Evolutionary conservation across 2,797 vertebrate genomes (phyloP).

Genomic region (Anomalospiza imberbis): DNA sequence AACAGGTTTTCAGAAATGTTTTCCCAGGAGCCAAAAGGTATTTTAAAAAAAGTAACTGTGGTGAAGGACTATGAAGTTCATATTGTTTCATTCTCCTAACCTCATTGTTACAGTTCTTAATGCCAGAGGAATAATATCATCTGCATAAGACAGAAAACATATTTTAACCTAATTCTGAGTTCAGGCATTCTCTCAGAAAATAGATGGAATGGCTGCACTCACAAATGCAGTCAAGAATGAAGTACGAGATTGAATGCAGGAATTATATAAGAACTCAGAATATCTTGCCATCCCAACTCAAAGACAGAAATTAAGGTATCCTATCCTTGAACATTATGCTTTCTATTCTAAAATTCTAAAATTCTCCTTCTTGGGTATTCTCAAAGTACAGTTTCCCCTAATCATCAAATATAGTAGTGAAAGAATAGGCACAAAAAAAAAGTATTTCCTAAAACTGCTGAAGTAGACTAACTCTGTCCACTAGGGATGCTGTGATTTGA

Average conservation of each 20-base stretch:
- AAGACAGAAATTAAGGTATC: neutral
- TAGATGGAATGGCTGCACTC: neutral
- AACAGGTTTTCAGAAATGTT: neutral
- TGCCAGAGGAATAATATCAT: neutral
- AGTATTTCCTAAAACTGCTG: neutral
- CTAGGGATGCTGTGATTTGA: neutral
- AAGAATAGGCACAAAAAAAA: neutral
- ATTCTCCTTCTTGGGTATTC: neutral
- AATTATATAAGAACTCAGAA: neutral
- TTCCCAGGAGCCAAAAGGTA: neutral
- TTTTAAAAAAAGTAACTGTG: neutral
- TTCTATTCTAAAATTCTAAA: neutral
- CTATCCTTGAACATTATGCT: neutral
- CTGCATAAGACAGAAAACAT: neutral
- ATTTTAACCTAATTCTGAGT: neutral
- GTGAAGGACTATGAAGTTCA: neutral
- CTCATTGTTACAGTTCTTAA: neutral
- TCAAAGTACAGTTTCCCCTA: neutral
- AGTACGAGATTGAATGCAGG: neutral
- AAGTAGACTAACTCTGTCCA: neutral
- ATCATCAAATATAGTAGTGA: neutral
- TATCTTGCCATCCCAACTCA: neutral
- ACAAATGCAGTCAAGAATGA: neutral
- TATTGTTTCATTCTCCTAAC: neutral
- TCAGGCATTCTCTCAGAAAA: neutral